Evolutionary conservation across 2,113 vertebrate genomes (phyloP).

Genomic region (Pipa parva): DNA sequence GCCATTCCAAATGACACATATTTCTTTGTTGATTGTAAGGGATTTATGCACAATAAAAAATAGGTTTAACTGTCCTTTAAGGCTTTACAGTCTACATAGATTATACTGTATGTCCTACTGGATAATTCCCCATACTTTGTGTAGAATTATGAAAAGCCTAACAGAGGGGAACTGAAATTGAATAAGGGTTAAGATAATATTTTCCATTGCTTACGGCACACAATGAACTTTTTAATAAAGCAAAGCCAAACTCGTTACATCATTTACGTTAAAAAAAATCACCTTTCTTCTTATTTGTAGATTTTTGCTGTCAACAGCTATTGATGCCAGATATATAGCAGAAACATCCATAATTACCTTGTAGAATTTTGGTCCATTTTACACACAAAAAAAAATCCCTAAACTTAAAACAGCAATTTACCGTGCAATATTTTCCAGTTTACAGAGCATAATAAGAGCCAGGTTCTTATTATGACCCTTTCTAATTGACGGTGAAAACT

Average conservation of each 20-base stretch:
- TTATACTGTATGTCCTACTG: conserved; percentile 26
- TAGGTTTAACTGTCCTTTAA: conserved; percentile 13
- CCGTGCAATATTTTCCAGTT: conserved; percentile 59
- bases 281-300: conserved; percentile 61
- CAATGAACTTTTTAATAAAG: conserved; percentile 52
- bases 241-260: conserved; percentile 52
- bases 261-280: conserved; percentile 62
- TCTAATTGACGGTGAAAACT: conserved; percentile 65
- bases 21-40: no score
- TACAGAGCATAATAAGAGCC: conserved; percentile 68
- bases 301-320: conserved; percentile 64
- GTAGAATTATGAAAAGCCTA: conserved; percentile 33
- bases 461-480: conserved; percentile 65
- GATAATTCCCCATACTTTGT: conserved; percentile 9
- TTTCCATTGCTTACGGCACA: conserved; percentile 45
- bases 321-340: conserved; percentile 61
- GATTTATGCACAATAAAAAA: no score
- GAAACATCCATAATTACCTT: conserved; percentile 68
- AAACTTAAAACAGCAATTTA: conserved; percentile 71
- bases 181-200: conserved; percentile 56
- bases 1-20: no score
- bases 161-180: neutral
- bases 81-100: conserved; percentile 15
- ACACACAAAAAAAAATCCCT: conserved; percentile 64
- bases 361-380: conserved; percentile 57